These are phyloP conservation scores for Dermolepida albohirtum DNA, from an alignment of 2,888 invertebrate species.

Conservation along the genomic window DNA sequence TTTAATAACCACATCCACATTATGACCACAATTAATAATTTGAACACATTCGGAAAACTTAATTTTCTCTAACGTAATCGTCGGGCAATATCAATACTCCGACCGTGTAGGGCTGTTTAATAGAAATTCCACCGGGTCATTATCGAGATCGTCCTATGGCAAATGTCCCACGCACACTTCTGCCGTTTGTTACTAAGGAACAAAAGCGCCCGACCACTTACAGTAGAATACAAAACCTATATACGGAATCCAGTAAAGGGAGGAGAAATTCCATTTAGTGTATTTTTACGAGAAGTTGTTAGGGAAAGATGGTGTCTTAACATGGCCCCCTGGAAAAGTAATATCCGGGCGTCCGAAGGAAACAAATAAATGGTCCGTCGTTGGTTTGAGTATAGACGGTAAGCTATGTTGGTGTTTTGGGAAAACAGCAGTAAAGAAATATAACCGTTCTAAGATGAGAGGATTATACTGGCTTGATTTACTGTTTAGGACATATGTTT, in stretches of 20 bases:
- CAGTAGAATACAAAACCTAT: background rate
- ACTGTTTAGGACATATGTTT: too few species aligned
- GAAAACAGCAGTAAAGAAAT: too few species aligned
- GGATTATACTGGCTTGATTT: too few species aligned
- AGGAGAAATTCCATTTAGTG: constrained; percentile 50
- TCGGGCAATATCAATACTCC: constrained; percentile 2
- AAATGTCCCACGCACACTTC: background rate
- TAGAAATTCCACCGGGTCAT: constrained; percentile 33
- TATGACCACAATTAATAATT: too few species aligned
- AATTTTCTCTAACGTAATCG: constrained; percentile 1
- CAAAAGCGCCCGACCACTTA: background rate
- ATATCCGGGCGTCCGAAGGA: constrained; percentile 52
- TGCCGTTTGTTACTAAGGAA: background rate
- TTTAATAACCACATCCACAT: too few species aligned
- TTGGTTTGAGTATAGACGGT: background rate
- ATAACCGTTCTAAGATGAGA: too few species aligned
- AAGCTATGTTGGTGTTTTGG: too few species aligned
- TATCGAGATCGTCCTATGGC: constrained; percentile 23
- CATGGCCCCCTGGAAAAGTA: constrained; percentile 53
- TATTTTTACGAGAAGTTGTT: constrained; percentile 56
- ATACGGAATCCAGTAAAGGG: background rate
- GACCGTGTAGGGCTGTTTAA: constrained; percentile 1
- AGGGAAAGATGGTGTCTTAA: constrained; percentile 52
- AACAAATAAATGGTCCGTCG: constrained; percentile 55
- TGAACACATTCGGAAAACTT: constrained; percentile 1